Conservation (phyloP, 2,113 vertebrate species). For the Ciconia stormi region DNA sequence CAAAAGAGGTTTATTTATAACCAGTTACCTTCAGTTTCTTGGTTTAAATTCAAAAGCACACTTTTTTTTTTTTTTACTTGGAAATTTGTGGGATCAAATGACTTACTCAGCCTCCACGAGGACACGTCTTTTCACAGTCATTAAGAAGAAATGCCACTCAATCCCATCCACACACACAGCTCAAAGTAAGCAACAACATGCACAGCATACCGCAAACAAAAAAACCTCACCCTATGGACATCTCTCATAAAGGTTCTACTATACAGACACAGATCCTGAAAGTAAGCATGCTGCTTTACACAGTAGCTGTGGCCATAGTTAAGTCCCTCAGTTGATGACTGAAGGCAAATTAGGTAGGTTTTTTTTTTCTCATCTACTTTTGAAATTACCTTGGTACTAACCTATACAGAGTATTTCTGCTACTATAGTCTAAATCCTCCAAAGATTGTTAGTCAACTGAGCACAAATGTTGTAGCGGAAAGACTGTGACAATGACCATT, state of each 20-base stretch:
- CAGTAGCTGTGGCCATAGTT: neutral
- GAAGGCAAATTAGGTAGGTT: neutral
- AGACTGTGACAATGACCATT: neutral
- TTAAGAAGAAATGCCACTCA: neutral
- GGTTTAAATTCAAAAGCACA: neutral
- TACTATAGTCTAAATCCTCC: neutral
- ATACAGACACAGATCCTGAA: neutral
- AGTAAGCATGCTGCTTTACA: neutral
- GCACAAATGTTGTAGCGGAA: neutral
- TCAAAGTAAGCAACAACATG: neutral
- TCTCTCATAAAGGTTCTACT: neutral
- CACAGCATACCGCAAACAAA: neutral
- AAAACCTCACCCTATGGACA: neutral
- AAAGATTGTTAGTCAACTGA: neutral
- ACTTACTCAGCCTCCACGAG: neutral
- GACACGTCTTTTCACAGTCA: neutral
- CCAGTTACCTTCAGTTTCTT: neutral
- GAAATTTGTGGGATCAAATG: neutral
- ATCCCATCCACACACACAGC: neutral
- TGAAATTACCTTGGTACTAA: neutral
- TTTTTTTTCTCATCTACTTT: neutral
- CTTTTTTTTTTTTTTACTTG: neutral
- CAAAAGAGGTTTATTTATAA: neutral
- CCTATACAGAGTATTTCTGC: neutral
- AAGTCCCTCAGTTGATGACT: neutral